Conservation (phyloP, 1,140 invertebrate species). For the Anastatus disparis region DNA sequence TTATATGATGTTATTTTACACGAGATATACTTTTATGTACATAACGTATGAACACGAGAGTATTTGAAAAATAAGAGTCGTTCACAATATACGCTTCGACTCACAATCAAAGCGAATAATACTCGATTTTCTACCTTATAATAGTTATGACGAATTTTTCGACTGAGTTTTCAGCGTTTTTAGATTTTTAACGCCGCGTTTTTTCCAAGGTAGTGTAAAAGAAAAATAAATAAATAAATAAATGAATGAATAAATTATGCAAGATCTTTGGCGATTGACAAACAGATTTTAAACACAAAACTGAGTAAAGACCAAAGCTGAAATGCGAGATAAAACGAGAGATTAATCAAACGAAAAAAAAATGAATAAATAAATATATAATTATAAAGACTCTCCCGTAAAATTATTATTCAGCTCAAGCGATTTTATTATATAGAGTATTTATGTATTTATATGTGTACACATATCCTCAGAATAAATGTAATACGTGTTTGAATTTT, state of each 20-base stretch:
- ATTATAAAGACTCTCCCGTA: conserved; percentile 30
- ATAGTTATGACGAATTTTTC: background rate
- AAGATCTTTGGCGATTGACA: too few relatives aligned
- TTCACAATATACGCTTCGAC: too few relatives aligned
- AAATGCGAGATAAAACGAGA: background rate
- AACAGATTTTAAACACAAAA: background rate
- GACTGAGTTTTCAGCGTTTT: conserved; percentile 9
- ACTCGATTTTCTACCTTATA: conserved; percentile 15
- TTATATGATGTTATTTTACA: background rate
- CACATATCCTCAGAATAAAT: conserved; percentile 60
- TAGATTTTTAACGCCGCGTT: background rate
- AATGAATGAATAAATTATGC: too few relatives aligned
- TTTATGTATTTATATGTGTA: conserved; percentile 62
- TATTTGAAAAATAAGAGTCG: background rate
- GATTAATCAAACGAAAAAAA: background rate
- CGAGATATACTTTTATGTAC: background rate
- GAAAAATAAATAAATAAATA: too few relatives aligned
- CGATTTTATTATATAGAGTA: conserved; percentile 56
- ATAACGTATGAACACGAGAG: background rate
- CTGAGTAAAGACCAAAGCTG: conserved; percentile 16
- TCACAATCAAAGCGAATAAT: too few relatives aligned
- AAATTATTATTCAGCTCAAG: conserved; percentile 42
- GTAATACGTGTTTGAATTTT: conserved; percentile 56
- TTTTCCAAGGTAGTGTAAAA: background rate
- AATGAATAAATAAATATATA: background rate